These are phyloP conservation scores for Limulus polyphemus DNA, from an alignment of 2,888 invertebrate species.

Conservation along the genomic window DNA sequence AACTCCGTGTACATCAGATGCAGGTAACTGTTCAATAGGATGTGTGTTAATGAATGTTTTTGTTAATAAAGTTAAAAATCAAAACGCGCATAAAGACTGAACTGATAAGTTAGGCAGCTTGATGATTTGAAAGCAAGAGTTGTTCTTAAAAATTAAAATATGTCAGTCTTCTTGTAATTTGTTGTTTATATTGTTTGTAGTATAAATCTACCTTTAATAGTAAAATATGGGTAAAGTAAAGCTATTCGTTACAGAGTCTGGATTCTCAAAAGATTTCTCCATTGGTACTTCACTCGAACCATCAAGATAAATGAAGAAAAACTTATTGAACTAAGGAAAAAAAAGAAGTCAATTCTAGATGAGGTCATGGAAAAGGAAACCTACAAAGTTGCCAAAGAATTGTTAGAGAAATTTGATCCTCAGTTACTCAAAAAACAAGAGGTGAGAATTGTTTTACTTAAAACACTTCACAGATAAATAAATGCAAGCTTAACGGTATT, in stretches of 20 bases:
- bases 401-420: conserved; percentile 71
- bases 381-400: conserved; percentile 83
- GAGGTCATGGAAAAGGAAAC: conserved; percentile 96
- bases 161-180: not conserved
- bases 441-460: not conserved
- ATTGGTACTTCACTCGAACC: conserved; percentile 78
- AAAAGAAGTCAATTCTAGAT: conserved; percentile 78
- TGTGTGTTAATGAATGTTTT: too few species aligned
- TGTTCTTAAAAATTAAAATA: too few species aligned
- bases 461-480: too few species aligned
- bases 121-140: not conserved
- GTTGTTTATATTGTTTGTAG: not conserved
- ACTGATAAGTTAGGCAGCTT: conserved; percentile 1
- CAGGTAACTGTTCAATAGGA: too few species aligned
- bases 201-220: not conserved
- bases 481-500: too few species aligned
- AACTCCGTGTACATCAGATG: too few species aligned
- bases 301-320: conserved; percentile 62
- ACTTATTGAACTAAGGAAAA: conserved; percentile 54
- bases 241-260: conserved; percentile 12
- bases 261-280: conserved; percentile 52
- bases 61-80: too few species aligned
- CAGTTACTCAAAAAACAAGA: conserved; percentile 12
- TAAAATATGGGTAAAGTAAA: not conserved
- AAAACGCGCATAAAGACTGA: not conserved